Percentiles rank a stretch among this genome's conserved stretches.
phyloP scores from a whole-genome alignment of 2,888 invertebrate genomes.

The Eubasilissa splendida region DNA sequence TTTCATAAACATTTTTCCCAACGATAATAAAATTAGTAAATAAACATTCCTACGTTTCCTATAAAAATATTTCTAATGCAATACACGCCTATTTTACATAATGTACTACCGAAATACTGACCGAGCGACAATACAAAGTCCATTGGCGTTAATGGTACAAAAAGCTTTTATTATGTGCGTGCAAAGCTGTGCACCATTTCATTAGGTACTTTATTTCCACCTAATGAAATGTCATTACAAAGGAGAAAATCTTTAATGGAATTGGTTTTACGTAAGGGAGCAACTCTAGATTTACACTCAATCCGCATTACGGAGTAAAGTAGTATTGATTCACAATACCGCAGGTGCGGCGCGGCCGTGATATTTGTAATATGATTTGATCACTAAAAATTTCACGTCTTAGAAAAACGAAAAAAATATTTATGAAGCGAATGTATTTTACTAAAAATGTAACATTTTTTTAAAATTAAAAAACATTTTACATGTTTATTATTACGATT shows the following conservation, averaged over 20 bases:
- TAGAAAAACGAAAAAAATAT: no score
- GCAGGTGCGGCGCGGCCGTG: no score
- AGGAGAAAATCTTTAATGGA: slow-evolving; percentile 53
- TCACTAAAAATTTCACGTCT: no score
- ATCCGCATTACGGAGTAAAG: background rate
- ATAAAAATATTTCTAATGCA: background rate
- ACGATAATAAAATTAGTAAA: no score
- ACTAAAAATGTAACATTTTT: no score
- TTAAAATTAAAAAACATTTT: no score
- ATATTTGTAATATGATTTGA: no score
- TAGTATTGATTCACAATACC: no score
- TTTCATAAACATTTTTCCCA: no score
- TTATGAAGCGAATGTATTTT: no score
- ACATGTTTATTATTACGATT: no score
- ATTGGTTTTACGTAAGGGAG: slow-evolving; percentile 51
- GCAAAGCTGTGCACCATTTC: slow-evolving; percentile 45
- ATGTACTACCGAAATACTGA: slow-evolving; percentile 23
- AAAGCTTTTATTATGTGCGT: slow-evolving; percentile 34
- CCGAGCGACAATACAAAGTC: slow-evolving; percentile 15
- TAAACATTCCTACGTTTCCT: no score
- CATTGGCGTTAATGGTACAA: slow-evolving; percentile 25
- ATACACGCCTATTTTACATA: slow-evolving; percentile 20
- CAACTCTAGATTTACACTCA: background rate
- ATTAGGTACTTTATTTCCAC: slow-evolving; percentile 53
- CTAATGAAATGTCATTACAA: slow-evolving; percentile 55